A percentile compares a stretch with the other conserved stretches of the same genome.
These are phyloP conservation scores for Sisyra nigra DNA, from an alignment of 2,888 invertebrate genomes.

Conservation along the genomic window DNA sequence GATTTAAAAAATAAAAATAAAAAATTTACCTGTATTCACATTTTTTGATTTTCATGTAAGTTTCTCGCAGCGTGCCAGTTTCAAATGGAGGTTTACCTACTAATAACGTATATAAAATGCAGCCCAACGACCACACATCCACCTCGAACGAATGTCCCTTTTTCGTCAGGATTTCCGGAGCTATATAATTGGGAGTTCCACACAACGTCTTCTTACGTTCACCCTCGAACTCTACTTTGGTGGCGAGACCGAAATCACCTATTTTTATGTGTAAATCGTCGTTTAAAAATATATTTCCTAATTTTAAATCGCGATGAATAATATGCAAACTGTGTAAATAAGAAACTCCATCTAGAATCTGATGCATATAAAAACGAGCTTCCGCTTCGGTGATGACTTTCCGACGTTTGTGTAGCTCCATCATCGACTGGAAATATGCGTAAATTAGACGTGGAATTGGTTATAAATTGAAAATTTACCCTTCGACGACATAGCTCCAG, in stretches of 20 bases:
- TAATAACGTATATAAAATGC: conserved; percentile 93
- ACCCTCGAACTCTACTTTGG: conserved; percentile 80
- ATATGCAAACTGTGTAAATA: conserved; percentile 86
- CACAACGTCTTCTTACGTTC: conserved; percentile 85
- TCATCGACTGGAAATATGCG: conserved; percentile 61
- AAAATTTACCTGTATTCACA: conserved; percentile 71
- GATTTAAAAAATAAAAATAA: too few species aligned
- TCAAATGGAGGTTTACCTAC: conserved; percentile 98
- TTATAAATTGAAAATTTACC: conserved; percentile 37
- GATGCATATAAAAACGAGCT: conserved; percentile 89
- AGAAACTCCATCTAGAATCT: conserved; percentile 82
- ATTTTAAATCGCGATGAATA: conserved; percentile 94
- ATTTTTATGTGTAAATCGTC: conserved; percentile 88
- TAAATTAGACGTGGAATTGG: conserved; percentile 4
- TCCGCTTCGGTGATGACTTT: conserved; percentile 95
- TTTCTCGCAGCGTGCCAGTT: conserved; percentile 86
- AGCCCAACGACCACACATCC: conserved; percentile 99
- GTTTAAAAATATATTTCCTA: conserved; percentile 95
- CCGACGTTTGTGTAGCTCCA: conserved; percentile 95
- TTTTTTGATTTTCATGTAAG: conserved; percentile 85
- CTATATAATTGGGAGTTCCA: conserved; percentile 99
- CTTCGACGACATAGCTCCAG: conserved; percentile 88
- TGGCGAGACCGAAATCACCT: conserved; percentile 97
- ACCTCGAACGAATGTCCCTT: conserved; percentile 98
- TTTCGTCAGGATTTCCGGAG: conserved; percentile 93